A percentile compares a stretch with the other conserved stretches of the same genome.
Evolutionary conservation across 2,113 vertebrate genomes (phyloP).

Genomic region (western clawed frog (Xenopus tropicalis)): UCB_Xtro_10.0 CM004444.2:164192501-164193000

Average conservation of each 20-base stretch:
- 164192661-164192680: conserved; percentile 34
- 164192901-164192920: no score
- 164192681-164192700: conserved; percentile 37
- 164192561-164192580: background rate
- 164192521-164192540: background rate
- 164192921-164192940: no score
- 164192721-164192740: conserved; percentile 39
- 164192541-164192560: conserved; percentile 14
- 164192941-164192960: no score
- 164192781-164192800: conserved; percentile 7
- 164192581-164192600: conserved; percentile 12
- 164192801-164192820: conserved; percentile 12
- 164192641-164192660: conserved; percentile 41
- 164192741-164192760: conserved; percentile 39
- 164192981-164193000: no score
- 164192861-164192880: no score
- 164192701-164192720: conserved; percentile 19
- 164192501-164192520: no score
- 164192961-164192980: no score
- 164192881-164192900: no score
- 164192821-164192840: conserved; percentile 30
- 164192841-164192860: background rate
- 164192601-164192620: conserved; percentile 7
- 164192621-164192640: conserved; percentile 24
- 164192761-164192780: background rate